Evolutionary conservation across 2,888 invertebrate species (phyloP).

Genomic region (Epistrophe eligans): DNA sequence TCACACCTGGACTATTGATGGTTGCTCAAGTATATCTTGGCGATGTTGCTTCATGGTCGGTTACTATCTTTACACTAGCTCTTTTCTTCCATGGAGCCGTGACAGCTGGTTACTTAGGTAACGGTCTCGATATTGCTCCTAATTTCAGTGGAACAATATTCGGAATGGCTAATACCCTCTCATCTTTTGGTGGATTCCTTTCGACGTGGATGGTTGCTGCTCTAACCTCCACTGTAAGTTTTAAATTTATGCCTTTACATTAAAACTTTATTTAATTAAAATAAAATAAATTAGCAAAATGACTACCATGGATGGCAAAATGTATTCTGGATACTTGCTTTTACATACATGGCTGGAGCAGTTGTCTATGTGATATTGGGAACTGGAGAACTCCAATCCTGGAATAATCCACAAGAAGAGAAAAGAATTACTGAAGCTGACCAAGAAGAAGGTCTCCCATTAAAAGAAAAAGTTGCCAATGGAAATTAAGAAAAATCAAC

Average conservation of each 20-base stretch:
- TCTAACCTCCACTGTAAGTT: slow-evolving; percentile 89
- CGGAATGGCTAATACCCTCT: slow-evolving; percentile 94
- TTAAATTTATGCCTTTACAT: neutral
- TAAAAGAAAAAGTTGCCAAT: slow-evolving; percentile 81
- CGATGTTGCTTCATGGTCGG: slow-evolving; percentile 88
- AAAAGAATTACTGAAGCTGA: slow-evolving; percentile 78
- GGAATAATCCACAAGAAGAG: slow-evolving; percentile 84
- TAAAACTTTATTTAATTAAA: neutral
- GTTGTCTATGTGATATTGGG: slow-evolving; percentile 86
- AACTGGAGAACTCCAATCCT: slow-evolving; percentile 86
- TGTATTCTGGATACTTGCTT: slow-evolving; percentile 92
- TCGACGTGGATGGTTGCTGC: slow-evolving; percentile 92
- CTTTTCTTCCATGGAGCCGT: slow-evolving; percentile 94
- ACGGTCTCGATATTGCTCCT: slow-evolving; percentile 94
- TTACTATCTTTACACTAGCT: slow-evolving; percentile 91
- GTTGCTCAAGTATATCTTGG: slow-evolving; percentile 90
- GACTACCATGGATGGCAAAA: slow-evolving; percentile 91
- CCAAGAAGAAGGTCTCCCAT: slow-evolving; percentile 83
- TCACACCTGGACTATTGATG: slow-evolving; percentile 90
- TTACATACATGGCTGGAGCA: slow-evolving; percentile 89
- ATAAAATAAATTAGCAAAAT: slow-evolving; percentile 85
- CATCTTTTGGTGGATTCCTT: slow-evolving; percentile 92
- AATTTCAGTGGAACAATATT: slow-evolving; percentile 95
- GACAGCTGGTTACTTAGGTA: slow-evolving; percentile 93
- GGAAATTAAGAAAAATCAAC: slow-evolving; percentile 69